Base-by-base conservation (phyloP, 2,113 vertebrate genomes). In the Coptodon rendalli region DNA sequence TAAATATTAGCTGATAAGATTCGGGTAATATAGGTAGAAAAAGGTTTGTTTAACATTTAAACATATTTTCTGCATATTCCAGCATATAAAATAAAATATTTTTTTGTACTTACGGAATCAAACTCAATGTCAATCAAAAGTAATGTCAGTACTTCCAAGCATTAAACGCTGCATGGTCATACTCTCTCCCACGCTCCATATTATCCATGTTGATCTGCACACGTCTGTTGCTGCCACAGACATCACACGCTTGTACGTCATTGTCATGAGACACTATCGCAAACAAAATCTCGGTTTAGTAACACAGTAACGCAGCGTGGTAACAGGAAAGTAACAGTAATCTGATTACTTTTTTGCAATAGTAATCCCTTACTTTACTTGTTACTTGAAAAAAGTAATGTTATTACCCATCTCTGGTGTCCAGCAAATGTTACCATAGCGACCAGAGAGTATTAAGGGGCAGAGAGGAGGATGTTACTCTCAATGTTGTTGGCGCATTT, bases 181-280 rank as follows among this genome's bases (percentile, higher is more conserved):
- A 6, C 29, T 34, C 5, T 63, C 29, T 34, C 2, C 29, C 59
- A 63, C 9, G 16, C 29, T 34, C 59, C 59, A 63, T 63, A 19
- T 61, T 19, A 61, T 34, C 59, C 59, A 63, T 6, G 16, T 63
- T 63, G 59, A 61, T 61, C 9, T 34, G 59, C 9, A 63, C 59
- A 19, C 2, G 9, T 19, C 59, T 63, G 59, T 34, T 63, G 0
- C 29, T 61, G 29, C 16, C 29, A 34, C 5, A 2, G 2, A 19
- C 5, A 5, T 0, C 9, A 61, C 29, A 0, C 5, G 2, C 1
- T 61, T 1, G 3, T 61, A 34, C 16, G 2, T 34, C 57, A 1
- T 0, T 61, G 29, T 61, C 57, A 61, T 34, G 57, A 61, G 5
- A 61, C 29, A 34, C 57, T 61, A 27, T 61, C 27, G 17, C 27